phyloP scores from a whole-genome alignment of 2,113 vertebrate species.

The Lepus americanus region DNA sequence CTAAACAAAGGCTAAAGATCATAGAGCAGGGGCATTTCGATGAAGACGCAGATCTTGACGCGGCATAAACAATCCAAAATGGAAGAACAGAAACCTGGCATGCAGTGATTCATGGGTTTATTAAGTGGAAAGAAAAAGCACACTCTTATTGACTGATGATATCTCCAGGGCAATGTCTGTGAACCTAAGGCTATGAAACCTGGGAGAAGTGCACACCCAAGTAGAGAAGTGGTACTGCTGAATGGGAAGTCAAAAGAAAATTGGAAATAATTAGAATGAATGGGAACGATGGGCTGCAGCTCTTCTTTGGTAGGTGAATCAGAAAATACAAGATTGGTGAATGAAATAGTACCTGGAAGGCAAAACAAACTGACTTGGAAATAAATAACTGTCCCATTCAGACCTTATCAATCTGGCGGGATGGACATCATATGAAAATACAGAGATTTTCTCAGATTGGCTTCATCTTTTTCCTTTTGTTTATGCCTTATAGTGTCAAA shows the following conservation, averaged over 20 bases:
- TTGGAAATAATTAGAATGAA: neutral
- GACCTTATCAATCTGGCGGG: neutral
- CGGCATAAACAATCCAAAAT: neutral
- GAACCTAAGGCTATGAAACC: neutral
- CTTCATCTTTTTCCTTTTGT: neutral
- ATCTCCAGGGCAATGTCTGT: neutral
- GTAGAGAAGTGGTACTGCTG: neutral
- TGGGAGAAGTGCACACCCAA: neutral
- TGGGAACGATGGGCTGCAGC: fast-evolving
- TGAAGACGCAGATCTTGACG: neutral
- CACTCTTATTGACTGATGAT: slow-evolving; percentile 40
- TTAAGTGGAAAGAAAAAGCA: slow-evolving; percentile 62
- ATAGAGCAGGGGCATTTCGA: neutral
- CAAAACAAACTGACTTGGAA: neutral
- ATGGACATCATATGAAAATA: neutral
- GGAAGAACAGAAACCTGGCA: neutral
- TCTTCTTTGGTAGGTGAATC: neutral
- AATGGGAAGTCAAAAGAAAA: neutral
- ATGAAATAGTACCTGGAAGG: fast-evolving
- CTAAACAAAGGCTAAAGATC: neutral
- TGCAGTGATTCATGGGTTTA: slow-evolving; percentile 64
- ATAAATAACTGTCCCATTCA: neutral
- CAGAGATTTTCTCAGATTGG: neutral
- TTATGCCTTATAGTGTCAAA: neutral
- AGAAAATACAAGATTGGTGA: fast-evolving